Base-by-base conservation (phyloP, 2,113 vertebrate species). In the Clarias batrachus region DNA sequence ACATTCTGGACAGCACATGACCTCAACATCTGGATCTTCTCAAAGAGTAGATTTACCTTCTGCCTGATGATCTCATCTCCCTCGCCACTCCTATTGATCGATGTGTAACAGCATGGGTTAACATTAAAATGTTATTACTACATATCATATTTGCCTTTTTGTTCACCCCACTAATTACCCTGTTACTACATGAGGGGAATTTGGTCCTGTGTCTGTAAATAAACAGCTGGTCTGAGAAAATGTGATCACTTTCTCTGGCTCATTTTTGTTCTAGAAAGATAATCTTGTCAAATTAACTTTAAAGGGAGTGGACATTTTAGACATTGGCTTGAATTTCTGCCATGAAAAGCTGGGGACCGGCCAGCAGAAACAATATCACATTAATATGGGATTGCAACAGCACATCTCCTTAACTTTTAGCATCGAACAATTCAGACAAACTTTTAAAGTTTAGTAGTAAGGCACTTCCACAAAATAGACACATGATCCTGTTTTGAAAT, bases 31-130 rank as follows among this genome's bases (percentile, higher is more conserved):
- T 96, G 96, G 92, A 99, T 97, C 93, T 96, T 97, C 91, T 97
- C 95, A 91, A 99, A 97, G 90, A 99, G 95, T 90, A 97, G 89
- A 91, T 97, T 95, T 86, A 99, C 97, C 92, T 98, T 98, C 90
- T 94, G 95, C 91, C 96, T 95, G 17, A 96, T 97, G 2, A 95
- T 95, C 89, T 97, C 94, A 1, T 97, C 96, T 2, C 96, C 96
- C 87, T 99, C 98, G 4, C 93, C 94, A 81, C 96, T 97, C 91
- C 98, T 99, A 90, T 83, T 91, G n/a, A 83, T 27, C 73, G 77
- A 66, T 37, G 65, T 12, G 9, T 57, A 82, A 77, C 14, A 23
- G 65, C 23, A 56, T 27, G 33, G 30, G 13, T 59, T 54, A 25
- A 25, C 14, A 87, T 37, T 78, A 4, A 52, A 63, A 78, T 56